phyloP scores from a whole-genome alignment of 1,140 invertebrate genomes.

The Sarcophaga bullata region DNA sequence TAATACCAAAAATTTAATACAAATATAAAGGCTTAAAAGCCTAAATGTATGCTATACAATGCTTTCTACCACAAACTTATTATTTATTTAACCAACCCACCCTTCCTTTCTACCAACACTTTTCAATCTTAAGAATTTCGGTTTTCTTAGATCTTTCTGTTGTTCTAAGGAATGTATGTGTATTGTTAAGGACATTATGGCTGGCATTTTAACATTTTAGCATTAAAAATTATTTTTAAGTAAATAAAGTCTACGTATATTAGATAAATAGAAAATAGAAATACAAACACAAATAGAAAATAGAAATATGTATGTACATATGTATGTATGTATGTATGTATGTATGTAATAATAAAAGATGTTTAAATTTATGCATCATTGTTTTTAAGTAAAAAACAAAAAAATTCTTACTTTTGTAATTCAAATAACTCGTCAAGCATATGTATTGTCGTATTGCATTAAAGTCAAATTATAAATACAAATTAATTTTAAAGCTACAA shows the following conservation, averaged over 20 bases:
- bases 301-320: too few relatives aligned
- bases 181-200: background rate
- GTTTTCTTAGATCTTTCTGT: background rate
- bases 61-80: background rate
- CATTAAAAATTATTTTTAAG: background rate
- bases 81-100: background rate
- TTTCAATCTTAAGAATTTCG: too few relatives aligned
- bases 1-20: background rate
- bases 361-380: background rate
- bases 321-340: too few relatives aligned
- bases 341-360: background rate
- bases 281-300: too few relatives aligned
- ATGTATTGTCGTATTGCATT: background rate
- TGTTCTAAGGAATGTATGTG: background rate
- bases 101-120: too few relatives aligned
- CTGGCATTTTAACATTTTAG: conserved; percentile 10
- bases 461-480: background rate
- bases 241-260: background rate
- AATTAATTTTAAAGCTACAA: conserved; percentile 20
- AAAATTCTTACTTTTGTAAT: background rate
- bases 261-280: background rate
- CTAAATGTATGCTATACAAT: conserved; percentile 3
- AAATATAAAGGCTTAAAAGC: background rate
- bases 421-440: background rate
- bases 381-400: background rate